Evolutionary conservation across 1,140 invertebrate genomes (phyloP).

Genomic region (Pararge aegeria): DNA sequence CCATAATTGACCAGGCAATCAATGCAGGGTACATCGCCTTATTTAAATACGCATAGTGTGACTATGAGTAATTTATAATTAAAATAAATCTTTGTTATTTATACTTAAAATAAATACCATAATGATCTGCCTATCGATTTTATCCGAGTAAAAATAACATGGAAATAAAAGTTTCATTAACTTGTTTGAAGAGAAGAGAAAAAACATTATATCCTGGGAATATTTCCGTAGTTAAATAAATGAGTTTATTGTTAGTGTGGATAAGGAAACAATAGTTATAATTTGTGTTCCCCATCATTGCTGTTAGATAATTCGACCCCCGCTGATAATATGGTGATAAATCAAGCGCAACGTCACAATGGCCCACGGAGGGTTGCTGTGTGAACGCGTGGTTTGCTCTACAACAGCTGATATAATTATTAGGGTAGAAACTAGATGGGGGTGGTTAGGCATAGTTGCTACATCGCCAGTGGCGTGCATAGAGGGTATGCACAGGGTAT

Average conservation of each 20-base stretch:
- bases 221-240: constrained; percentile 16
- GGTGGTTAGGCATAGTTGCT: too few relatives aligned
- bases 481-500: too few relatives aligned
- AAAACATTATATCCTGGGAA: neutral
- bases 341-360: constrained; percentile 22
- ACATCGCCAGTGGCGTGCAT: too few relatives aligned
- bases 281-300: constrained; percentile 20
- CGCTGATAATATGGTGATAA: constrained; percentile 27
- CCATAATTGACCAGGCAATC: too few relatives aligned
- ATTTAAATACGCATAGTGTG: too few relatives aligned
- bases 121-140: neutral
- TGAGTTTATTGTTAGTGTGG: constrained; percentile 10
- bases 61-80: too few relatives aligned
- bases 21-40: too few relatives aligned
- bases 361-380: constrained; percentile 18
- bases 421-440: too few relatives aligned
- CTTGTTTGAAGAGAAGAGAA: neutral
- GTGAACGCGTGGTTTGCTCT: constrained; percentile 19
- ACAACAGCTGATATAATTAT: neutral
- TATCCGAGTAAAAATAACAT: neutral
- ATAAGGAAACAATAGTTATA: constrained; percentile 19
- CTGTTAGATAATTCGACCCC: constrained; percentile 28
- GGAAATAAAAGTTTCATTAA: neutral
- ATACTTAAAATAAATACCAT: too few relatives aligned
- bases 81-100: too few relatives aligned